Base-by-base conservation (phyloP, 2,888 invertebrate species). In the Cyclophora albipunctata region DNA sequence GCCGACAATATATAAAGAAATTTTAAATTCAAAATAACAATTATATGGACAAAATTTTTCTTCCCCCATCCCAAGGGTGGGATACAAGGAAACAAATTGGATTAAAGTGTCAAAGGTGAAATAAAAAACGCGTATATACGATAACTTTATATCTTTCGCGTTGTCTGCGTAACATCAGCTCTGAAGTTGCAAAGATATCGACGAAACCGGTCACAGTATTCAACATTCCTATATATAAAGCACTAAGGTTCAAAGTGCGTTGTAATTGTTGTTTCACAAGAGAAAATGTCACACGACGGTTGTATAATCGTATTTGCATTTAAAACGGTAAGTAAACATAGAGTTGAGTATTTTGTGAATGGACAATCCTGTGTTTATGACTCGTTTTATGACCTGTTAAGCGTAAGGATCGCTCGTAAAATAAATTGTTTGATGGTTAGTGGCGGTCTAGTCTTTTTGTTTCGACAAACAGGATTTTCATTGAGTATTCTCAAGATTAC, bases 71-170 rank as follows among this genome's bases (percentile, higher is more conserved):
- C 84, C 86, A 58, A 59, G 86, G 81, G 88, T 66, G 67, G 71
- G 65, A 81, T 84, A 75, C 72, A 81, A 81, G 78, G 72, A 83
- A 86, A 84, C 84, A 86, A 88, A 88, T 87, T 87, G 83, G 86
- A 88, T 88, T 87, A 86, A 85, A 86, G 75, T 87, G 86, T 87
- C 87, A 88, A 87, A 88, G 87, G 84, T 87, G 81, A 84, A 83
- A 87, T 85, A 86, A 86, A 86, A 87, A 86, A 84, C 64, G 69
- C 67, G 75, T 58, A 70, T 76, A 78, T 79, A 78, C 73, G 20
- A 20, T 20, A 1, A 20, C 20, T 80, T 77, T 76, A 76, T 78
- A 77, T 80, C 71, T 78, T 74, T 63, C 61, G 72, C 75, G 65
- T 75, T 72, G 79, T 81, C 84, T 87, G 86, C 69, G 67, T 67